Evolutionary conservation across 2,113 vertebrate species (phyloP).

Genomic region (Chionis minor): DNA sequence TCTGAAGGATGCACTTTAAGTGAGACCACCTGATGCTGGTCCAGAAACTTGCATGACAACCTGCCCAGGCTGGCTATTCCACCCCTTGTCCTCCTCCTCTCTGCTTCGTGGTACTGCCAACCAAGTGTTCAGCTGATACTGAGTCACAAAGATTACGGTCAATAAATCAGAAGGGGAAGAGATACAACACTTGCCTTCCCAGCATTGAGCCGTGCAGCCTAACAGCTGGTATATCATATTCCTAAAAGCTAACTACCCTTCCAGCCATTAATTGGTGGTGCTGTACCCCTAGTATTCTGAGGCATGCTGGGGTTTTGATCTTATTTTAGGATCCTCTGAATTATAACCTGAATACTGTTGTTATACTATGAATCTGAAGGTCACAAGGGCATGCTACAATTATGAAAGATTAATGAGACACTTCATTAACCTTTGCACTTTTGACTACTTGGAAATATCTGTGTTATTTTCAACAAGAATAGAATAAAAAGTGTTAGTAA

Average conservation of each 20-base stretch:
- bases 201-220: neutral
- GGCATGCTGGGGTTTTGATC: neutral
- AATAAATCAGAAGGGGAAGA: neutral
- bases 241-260: neutral
- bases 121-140: neutral
- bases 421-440: constrained; percentile 73
- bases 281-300: neutral
- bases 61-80: neutral
- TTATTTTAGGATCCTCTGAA: neutral
- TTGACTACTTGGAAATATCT: constrained; percentile 46
- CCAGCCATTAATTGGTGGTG: neutral
- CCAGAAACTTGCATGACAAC: neutral
- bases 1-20: neutral
- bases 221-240: neutral
- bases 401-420: constrained; percentile 72
- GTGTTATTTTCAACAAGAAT: constrained; percentile 9
- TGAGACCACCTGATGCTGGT: neutral
- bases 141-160: neutral
- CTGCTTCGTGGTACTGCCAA: rapidly evolving
- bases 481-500: neutral
- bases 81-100: neutral
- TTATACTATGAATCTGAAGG: neutral
- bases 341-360: neutral
- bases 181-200: neutral
- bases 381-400: constrained; percentile 59